phyloP scores from a whole-genome alignment of 1,140 invertebrate genomes.

The Drosophila pandora region DNA sequence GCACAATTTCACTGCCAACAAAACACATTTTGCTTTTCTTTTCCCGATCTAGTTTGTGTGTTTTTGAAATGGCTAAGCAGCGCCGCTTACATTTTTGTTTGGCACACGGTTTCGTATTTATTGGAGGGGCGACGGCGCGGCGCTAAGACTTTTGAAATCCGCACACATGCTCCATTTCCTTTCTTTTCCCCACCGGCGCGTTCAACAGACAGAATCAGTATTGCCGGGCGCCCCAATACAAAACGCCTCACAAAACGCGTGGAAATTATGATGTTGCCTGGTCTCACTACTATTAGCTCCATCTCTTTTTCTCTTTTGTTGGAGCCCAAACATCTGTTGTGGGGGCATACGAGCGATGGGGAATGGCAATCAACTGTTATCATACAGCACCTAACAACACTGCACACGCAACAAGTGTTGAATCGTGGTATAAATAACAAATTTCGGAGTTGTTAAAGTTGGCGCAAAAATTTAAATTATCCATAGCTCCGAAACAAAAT shows the following conservation, averaged over 20 bases:
- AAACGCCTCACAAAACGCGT: not conserved
- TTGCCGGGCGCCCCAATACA: not conserved
- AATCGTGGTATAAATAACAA: not conserved
- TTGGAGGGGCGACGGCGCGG: slow-evolving; percentile 16
- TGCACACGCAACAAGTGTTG: slow-evolving; percentile 36
- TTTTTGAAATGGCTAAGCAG: slow-evolving; percentile 28
- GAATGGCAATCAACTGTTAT: slow-evolving; percentile 21
- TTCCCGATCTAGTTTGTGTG: not conserved
- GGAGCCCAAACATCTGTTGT: slow-evolving; percentile 21
- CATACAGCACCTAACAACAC: slow-evolving; percentile 5
- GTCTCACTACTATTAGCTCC: not conserved
- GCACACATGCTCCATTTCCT: slow-evolving; percentile 25
- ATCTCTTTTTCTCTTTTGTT: not conserved
- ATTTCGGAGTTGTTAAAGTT: not conserved
- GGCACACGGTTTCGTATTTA: slow-evolving; percentile 37
- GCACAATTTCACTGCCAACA: slow-evolving; percentile 54
- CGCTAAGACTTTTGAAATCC: slow-evolving; percentile 39
- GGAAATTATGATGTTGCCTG: not conserved
- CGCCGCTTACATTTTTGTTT: slow-evolving; percentile 51
- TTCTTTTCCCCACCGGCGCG: slow-evolving; percentile 30
- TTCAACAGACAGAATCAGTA: slow-evolving; percentile 20
- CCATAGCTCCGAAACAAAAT: too few species aligned
- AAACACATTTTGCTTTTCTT: slow-evolving; percentile 9
- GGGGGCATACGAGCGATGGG: not conserved
- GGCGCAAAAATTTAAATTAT: slow-evolving; percentile 15